phyloP scores from a whole-genome alignment of 1,140 invertebrate genomes.

The Drosophila nebulosa region DNA sequence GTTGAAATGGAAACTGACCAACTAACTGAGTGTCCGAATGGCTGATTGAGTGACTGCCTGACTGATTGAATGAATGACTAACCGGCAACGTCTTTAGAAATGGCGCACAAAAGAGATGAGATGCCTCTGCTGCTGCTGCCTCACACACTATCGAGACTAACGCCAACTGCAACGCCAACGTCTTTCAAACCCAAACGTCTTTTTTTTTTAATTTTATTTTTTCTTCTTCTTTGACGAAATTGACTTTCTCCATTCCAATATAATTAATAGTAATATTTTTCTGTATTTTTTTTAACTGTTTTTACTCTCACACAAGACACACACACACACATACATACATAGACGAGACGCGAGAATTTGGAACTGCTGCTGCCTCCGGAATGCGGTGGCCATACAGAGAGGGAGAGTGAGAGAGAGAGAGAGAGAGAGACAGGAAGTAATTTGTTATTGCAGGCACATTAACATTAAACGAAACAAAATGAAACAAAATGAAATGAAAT shows the following conservation, averaged over 20 bases:
- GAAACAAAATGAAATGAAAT: constrained; percentile 28
- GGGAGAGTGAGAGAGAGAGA: constrained; percentile 16
- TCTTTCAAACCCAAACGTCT: constrained; percentile 23
- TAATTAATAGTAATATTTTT: constrained; percentile 78
- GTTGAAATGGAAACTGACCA: constrained; percentile 71
- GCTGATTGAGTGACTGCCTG: constrained; percentile 21
- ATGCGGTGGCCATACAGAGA: background rate
- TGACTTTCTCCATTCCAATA: constrained; percentile 78
- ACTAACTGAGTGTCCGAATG: constrained; percentile 34
- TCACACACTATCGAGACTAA: constrained; percentile 18
- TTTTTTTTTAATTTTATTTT: too few relatives aligned
- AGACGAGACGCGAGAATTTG: constrained; percentile 62
- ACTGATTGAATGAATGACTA: constrained; percentile 53
- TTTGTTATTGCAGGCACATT: constrained; percentile 65
- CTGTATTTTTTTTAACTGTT: constrained; percentile 21
- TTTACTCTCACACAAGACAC: constrained; percentile 51
- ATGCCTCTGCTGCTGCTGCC: constrained; percentile 31
- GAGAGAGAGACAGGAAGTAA: constrained; percentile 60
- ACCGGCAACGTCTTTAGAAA: constrained; percentile 64
- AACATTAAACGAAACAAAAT: constrained; percentile 38
- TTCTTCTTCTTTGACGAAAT: constrained; percentile 61
- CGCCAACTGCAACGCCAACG: constrained; percentile 8
- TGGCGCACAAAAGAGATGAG: constrained; percentile 69
- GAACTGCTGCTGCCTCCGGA: constrained; percentile 32
- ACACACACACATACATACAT: too few relatives aligned